Conservation (phyloP, 2,113 vertebrate species). For the Stegastes partitus region DNA sequence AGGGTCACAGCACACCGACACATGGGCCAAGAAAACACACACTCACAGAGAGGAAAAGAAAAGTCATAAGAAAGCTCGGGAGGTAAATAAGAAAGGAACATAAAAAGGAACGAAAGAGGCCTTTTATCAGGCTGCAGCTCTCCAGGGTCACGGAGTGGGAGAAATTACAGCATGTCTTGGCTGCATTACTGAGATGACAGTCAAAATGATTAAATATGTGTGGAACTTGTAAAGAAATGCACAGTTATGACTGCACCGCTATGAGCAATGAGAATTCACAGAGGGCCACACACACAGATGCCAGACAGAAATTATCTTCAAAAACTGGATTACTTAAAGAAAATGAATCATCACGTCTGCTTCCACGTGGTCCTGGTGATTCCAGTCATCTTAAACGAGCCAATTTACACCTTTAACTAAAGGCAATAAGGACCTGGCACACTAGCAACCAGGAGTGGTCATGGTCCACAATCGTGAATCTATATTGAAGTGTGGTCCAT, state of each 20-base stretch:
- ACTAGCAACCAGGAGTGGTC: not conserved
- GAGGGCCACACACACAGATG: slow-evolving; percentile 31
- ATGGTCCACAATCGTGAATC: not conserved
- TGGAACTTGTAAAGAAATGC: slow-evolving; percentile 43
- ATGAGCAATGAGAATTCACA: slow-evolving; percentile 30
- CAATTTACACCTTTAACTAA: not conserved
- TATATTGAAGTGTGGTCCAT: not conserved
- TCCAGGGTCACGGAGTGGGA: slow-evolving; percentile 42
- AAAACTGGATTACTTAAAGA: slow-evolving; percentile 6
- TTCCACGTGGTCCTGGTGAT: slow-evolving; percentile 11
- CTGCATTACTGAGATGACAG: slow-evolving; percentile 41
- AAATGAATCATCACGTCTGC: not conserved
- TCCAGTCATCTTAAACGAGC: slow-evolving; percentile 10
- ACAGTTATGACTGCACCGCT: slow-evolving; percentile 39
- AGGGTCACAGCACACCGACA: slow-evolving; percentile 65
- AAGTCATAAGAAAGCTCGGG: slow-evolving; percentile 15
- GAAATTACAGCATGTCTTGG: slow-evolving; percentile 60
- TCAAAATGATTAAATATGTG: slow-evolving; percentile 59
- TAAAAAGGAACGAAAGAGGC: not conserved
- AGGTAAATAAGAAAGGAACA: not conserved
- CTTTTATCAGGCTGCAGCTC: slow-evolving; percentile 18
- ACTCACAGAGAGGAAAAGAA: slow-evolving; percentile 19
- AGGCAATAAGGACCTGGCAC: not conserved
- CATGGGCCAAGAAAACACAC: slow-evolving; percentile 34
- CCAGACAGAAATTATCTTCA: slow-evolving; percentile 26